Conservation (phyloP, 2,888 invertebrate genomes). For the Pollenia griseotomentosa region DNA sequence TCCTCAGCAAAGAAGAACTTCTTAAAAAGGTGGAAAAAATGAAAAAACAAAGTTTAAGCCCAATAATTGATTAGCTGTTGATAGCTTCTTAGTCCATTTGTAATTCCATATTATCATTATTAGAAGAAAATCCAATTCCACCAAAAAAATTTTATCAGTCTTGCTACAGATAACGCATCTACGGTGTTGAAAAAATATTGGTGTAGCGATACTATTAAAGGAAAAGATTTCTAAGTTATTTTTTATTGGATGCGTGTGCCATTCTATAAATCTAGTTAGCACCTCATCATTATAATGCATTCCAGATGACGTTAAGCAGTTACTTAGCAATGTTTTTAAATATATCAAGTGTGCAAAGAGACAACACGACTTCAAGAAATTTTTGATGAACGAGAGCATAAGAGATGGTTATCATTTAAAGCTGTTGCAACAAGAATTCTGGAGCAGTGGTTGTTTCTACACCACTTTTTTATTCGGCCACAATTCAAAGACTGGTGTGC, state of each 20-base stretch:
- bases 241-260: too few species aligned
- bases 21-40: constrained; percentile 14
- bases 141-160: not conserved
- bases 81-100: constrained; percentile 46
- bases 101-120: not conserved
- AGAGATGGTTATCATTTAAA: too few species aligned
- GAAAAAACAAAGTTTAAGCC: constrained; percentile 42
- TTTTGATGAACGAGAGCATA: too few species aligned
- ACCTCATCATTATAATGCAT: too few species aligned
- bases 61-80: constrained; percentile 41
- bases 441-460: not conserved
- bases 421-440: constrained; percentile 1
- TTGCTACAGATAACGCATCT: constrained; percentile 5
- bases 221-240: too few species aligned
- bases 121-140: not conserved
- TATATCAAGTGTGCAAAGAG: too few species aligned
- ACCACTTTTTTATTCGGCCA: constrained; percentile 12
- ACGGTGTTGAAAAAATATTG: not conserved
- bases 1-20: constrained; percentile 37
- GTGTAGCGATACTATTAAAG: too few species aligned
- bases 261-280: too few species aligned
- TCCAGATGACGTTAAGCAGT: too few species aligned
- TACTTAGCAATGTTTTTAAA: too few species aligned
- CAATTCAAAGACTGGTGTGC: constrained; percentile 5
- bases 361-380: too few species aligned